Percentiles rank a stretch among this genome's conserved stretches.
These are phyloP conservation scores for Tortrix viridana DNA, from an alignment of 2,888 invertebrate species.

Conservation along the genomic window DNA sequence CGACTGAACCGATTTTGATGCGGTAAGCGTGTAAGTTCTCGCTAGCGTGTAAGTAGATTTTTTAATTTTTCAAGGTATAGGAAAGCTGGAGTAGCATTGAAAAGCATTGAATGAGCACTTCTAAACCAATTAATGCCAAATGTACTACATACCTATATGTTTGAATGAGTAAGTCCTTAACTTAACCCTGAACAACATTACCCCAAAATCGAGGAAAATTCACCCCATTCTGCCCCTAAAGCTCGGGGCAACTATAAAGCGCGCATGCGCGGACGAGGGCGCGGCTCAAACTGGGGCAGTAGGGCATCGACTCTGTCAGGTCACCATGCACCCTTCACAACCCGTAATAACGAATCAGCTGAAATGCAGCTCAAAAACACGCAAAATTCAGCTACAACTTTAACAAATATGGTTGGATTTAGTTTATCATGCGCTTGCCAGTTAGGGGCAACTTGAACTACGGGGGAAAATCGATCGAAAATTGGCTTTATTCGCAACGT, in stretches of 20 bases:
- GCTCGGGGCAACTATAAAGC: conserved; percentile 42
- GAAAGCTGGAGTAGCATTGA: too few species aligned
- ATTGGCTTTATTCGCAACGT: conserved; percentile 1
- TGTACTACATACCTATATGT: neutral
- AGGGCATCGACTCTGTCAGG: conserved; percentile 73
- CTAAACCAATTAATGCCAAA: too few species aligned
- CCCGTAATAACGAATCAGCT: conserved; percentile 8
- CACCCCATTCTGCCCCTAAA: conserved; percentile 35
- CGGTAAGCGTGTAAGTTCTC: too few species aligned
- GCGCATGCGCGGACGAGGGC: conserved; percentile 65
- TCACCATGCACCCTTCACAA: conserved; percentile 48
- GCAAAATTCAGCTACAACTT: neutral
- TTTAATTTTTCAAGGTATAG: too few species aligned
- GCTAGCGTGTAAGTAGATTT: too few species aligned
- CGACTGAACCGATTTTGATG: too few species aligned
- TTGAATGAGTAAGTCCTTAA: neutral
- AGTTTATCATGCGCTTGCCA: neutral
- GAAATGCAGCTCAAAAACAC: neutral
- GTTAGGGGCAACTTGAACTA: neutral
- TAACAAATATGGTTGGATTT: neutral
- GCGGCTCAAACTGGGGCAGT: conserved; percentile 66
- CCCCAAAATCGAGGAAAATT: conserved; percentile 16
- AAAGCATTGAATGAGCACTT: too few species aligned
- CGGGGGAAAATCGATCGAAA: conserved; percentile 16
- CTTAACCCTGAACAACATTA: neutral